Conservation (phyloP, 2,888 invertebrate species). For the Linhomoeus sp. region DNA sequence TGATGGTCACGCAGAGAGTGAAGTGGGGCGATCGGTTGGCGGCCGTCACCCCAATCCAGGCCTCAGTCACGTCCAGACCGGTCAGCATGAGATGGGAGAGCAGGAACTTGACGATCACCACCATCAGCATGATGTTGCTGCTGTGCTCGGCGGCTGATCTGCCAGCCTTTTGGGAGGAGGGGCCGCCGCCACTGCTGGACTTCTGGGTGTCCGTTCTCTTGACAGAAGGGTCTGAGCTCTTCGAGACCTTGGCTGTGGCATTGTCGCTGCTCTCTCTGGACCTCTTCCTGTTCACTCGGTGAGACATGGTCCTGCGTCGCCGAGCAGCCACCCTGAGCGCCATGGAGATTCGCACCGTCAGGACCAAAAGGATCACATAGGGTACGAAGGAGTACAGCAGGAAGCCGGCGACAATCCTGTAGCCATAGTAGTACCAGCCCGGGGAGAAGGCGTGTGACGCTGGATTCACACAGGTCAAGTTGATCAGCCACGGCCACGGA, state of each 20-base stretch:
- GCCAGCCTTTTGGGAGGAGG: not conserved
- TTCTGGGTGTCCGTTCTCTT: no score
- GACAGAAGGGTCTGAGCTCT: no score
- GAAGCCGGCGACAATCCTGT: constrained; percentile 11
- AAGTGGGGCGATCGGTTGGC: constrained; percentile 6
- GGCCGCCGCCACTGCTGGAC: no score
- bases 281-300: not conserved
- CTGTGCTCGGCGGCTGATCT: not conserved
- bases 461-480: constrained; percentile 6
- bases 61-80: constrained; percentile 10
- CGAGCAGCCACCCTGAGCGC: constrained; percentile 7
- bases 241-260: no score
- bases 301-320: not conserved
- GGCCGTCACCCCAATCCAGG: constrained; percentile 8
- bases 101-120: constrained; percentile 11
- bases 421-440: constrained; percentile 12
- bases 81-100: constrained; percentile 13
- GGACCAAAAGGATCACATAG: constrained; percentile 9
- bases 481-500: no score
- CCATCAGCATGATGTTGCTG: constrained; percentile 10
- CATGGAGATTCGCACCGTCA: constrained; percentile 5
- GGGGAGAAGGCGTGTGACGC: constrained; percentile 9
- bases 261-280: no score
- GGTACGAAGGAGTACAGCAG: constrained; percentile 11
- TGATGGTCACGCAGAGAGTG: constrained; percentile 11